These are phyloP conservation scores for Macrotrachela quadricornifera DNA, from an alignment of 1,140 invertebrate genomes.

Conservation along the genomic window DNA sequence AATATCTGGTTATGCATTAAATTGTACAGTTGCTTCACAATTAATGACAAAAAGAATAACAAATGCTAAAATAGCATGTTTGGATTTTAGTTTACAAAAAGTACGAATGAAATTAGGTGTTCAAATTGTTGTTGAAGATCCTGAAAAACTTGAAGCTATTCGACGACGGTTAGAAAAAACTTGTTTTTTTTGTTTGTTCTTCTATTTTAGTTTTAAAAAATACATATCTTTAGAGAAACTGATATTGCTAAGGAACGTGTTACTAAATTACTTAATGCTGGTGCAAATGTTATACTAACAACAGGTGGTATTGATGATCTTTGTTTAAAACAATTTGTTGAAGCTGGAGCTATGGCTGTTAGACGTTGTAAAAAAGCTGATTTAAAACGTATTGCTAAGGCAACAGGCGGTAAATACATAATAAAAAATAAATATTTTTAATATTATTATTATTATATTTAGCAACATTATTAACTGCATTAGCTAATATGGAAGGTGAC, in stretches of 20 bases:
- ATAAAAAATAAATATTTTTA: not conserved
- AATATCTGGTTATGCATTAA: constrained; percentile 83
- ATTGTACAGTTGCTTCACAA: constrained; percentile 91
- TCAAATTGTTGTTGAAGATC: constrained; percentile 79
- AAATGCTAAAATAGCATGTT: constrained; percentile 87
- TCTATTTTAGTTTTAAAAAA: constrained; percentile 5
- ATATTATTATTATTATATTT: constrained; percentile 11
- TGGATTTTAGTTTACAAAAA: constrained; percentile 92
- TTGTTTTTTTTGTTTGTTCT: too few species aligned
- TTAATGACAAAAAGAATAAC: constrained; percentile 70
- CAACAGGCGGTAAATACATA: constrained; percentile 50
- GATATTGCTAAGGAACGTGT: constrained; percentile 95
- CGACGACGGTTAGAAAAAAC: constrained; percentile 45
- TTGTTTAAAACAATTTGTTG: constrained; percentile 94
- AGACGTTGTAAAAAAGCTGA: constrained; percentile 83
- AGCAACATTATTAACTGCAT: constrained; percentile 63
- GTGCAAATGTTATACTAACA: constrained; percentile 82
- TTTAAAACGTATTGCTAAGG: constrained; percentile 83
- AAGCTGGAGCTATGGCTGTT: constrained; percentile 87
- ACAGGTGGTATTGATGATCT: constrained; percentile 95
- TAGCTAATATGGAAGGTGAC: constrained; percentile 93
- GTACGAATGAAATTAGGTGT: constrained; percentile 92
- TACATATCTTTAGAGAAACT: constrained; percentile 42
- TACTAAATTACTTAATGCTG: constrained; percentile 72
- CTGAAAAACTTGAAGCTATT: constrained; percentile 77